phyloP scores from a whole-genome alignment of 2,113 vertebrate genomes.

The Oreochromis spilurus region DNA sequence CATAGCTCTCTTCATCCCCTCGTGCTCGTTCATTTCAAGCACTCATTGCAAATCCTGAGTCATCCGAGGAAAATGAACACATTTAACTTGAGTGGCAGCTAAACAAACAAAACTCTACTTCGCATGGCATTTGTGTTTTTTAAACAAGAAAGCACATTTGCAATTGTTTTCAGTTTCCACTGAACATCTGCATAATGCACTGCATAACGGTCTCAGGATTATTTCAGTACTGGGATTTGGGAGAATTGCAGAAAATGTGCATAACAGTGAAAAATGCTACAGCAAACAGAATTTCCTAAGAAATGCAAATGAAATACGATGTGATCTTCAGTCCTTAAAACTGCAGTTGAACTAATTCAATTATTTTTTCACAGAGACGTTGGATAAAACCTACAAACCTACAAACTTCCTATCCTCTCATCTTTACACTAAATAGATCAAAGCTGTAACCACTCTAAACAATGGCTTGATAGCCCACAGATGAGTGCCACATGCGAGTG shows the following conservation, averaged over 20 bases:
- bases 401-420: conserved; percentile 18
- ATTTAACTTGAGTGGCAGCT: neutral
- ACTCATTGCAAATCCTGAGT: neutral
- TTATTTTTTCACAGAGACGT: neutral
- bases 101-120: neutral
- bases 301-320: neutral
- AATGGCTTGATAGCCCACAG: conserved; percentile 55
- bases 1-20: neutral
- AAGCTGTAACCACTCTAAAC: conserved; percentile 58
- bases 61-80: neutral
- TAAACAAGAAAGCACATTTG: neutral
- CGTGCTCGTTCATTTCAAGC: conserved; percentile 22
- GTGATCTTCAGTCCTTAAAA: neutral
- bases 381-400: conserved; percentile 17
- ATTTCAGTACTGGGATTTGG: neutral
- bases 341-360: neutral
- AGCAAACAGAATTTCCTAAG: neutral
- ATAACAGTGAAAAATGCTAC: neutral
- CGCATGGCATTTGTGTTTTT: neutral
- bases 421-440: conserved; percentile 54
- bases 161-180: neutral
- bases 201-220: neutral
- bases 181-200: neutral
- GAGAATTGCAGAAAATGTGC: neutral
- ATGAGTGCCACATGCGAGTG: conserved; percentile 71